phyloP scores from a whole-genome alignment of 2,888 invertebrate genomes.

The Monochamus alternatus region DNA sequence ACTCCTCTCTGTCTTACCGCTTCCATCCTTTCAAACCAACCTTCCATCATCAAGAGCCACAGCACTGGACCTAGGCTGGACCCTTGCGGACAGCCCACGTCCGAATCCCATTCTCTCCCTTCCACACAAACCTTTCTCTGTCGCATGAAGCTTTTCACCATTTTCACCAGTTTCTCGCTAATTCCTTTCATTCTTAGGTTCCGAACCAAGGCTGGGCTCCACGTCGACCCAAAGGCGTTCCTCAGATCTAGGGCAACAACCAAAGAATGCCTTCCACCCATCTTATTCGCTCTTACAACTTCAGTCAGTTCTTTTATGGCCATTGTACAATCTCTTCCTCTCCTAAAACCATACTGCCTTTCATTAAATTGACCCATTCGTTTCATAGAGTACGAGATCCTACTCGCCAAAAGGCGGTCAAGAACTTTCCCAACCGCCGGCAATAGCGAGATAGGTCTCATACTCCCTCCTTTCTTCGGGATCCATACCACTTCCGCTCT shows the following conservation, averaged over 20 bases:
- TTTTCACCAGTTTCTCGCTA: constrained; percentile 5
- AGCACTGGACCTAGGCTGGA: constrained; percentile 51
- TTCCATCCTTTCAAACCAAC: constrained; percentile 46
- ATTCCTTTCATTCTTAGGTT: background rate
- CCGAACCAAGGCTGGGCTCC: background rate
- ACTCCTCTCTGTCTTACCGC: background rate
- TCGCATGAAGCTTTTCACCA: constrained; percentile 1
- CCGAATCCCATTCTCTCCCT: background rate
- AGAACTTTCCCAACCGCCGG: constrained; percentile 9
- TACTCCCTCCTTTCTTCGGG: background rate
- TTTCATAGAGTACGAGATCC: background rate
- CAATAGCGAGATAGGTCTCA: constrained; percentile 8
- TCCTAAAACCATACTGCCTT: background rate
- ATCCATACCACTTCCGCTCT: constrained; percentile 8
- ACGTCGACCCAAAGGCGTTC: constrained; percentile 10
- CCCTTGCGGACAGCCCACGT: constrained; percentile 1
- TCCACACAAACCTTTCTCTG: background rate
- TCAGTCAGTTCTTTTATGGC: background rate
- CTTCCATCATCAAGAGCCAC: constrained; percentile 54
- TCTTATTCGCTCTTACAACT: background rate
- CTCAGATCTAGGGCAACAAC: constrained; percentile 2
- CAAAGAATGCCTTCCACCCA: background rate
- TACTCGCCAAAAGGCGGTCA: background rate
- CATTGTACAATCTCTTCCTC: background rate
- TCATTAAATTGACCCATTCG: background rate